These are phyloP conservation scores for Drosophila kokeensis DNA, from an alignment of 2,888 invertebrate species.

Conservation along the genomic window DNA sequence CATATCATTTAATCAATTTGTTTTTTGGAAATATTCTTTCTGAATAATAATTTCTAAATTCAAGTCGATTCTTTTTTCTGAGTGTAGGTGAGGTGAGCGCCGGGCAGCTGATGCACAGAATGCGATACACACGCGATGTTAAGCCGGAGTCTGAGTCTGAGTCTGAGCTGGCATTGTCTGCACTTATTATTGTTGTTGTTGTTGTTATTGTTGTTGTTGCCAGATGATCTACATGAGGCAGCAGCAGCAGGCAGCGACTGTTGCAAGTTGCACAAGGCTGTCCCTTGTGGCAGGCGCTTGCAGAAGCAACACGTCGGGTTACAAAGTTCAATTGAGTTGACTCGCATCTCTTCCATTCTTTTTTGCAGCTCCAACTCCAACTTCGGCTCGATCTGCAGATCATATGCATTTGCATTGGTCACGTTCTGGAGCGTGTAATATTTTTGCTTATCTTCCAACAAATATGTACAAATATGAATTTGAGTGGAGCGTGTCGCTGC, in stretches of 20 bases:
- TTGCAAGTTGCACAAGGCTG: constrained; percentile 39
- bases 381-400: constrained; percentile 35
- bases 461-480: constrained; percentile 79
- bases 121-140: constrained; percentile 76
- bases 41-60: background rate
- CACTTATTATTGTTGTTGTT: constrained; percentile 54
- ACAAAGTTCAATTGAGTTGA: constrained; percentile 80
- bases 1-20: too few relatives aligned
- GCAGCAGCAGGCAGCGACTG: constrained; percentile 30
- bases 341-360: constrained; percentile 48
- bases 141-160: constrained; percentile 8
- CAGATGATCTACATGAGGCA: constrained; percentile 77
- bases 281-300: constrained; percentile 54
- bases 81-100: constrained; percentile 33
- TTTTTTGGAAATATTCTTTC: too few relatives aligned
- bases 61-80: background rate
- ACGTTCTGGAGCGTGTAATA: constrained; percentile 79
- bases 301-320: constrained; percentile 78
- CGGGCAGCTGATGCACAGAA: constrained; percentile 71
- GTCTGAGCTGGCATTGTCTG: constrained; percentile 50
- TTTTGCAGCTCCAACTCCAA: constrained; percentile 2
- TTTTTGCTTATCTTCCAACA: constrained; percentile 74
- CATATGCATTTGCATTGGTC: constrained; percentile 81
- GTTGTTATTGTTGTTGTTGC: constrained; percentile 18
- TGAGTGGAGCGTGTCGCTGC: constrained; percentile 46